Percentiles rank a stretch among this genome's conserved stretches.
phyloP scores from a whole-genome alignment of 1,140 invertebrate genomes.

The Probaryconus sp. region DNA sequence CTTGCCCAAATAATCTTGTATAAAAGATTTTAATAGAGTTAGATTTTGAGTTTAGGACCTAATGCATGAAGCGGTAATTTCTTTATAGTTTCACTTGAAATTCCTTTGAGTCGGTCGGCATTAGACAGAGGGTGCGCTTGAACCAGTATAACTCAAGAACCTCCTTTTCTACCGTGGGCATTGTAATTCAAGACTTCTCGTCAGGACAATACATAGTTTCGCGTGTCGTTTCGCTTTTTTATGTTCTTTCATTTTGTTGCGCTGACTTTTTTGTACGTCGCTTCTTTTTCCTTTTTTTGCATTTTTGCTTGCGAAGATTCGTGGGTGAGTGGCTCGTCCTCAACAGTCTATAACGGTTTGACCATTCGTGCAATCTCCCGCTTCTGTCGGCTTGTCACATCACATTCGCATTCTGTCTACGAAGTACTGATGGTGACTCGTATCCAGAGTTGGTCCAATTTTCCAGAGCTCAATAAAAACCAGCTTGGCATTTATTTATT shows the following conservation, averaged over 20 bases:
- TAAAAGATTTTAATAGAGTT: no score
- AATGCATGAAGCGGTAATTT: slow-evolving; percentile 50
- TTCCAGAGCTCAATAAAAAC: no score
- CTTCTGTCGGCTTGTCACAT: slow-evolving; percentile 59
- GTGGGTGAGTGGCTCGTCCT: slow-evolving; percentile 57
- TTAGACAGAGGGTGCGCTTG: slow-evolving; percentile 47
- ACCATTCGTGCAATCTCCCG: slow-evolving; percentile 49
- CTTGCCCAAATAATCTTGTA: background rate
- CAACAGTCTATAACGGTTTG: slow-evolving; percentile 58
- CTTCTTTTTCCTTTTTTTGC: no score
- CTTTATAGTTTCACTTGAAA: slow-evolving; percentile 29
- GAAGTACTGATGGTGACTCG: slow-evolving; percentile 53
- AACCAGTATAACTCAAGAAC: slow-evolving; percentile 62
- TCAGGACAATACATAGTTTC: slow-evolving; percentile 65
- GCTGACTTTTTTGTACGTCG: slow-evolving; percentile 52
- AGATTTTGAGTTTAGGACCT: no score
- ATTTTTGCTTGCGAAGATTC: slow-evolving; percentile 57
- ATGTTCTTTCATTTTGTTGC: slow-evolving; percentile 31
- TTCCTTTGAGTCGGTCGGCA: slow-evolving; percentile 34
- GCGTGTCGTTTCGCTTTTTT: slow-evolving; percentile 39
- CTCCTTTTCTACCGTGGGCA: slow-evolving; percentile 50
- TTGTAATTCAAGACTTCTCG: slow-evolving; percentile 65
- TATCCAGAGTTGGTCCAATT: slow-evolving; percentile 51
- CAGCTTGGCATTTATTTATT: no score
- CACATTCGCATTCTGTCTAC: slow-evolving; percentile 62